Evolutionary conservation across 2,113 vertebrate species (phyloP).

Genomic region (Egretta garzetta): DNA sequence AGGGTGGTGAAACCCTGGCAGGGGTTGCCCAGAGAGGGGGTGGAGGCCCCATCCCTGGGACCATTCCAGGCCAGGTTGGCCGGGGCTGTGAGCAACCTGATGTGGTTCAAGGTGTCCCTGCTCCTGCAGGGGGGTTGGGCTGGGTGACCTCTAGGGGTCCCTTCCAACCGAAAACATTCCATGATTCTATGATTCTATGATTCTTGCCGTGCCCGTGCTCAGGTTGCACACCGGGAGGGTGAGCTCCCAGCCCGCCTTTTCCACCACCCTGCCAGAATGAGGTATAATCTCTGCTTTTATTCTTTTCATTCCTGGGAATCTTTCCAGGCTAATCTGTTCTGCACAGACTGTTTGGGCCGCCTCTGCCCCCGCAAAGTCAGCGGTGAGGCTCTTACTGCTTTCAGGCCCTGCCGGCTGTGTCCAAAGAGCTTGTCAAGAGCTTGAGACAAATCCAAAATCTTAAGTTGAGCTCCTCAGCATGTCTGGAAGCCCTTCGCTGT

Average conservation of each 20-base stretch:
- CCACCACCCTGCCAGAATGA: not conserved
- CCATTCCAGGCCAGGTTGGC: no score
- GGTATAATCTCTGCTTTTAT: not conserved
- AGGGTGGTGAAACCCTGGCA: no score
- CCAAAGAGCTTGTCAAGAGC: constrained; percentile 17
- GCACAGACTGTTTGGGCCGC: not conserved
- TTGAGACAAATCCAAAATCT: constrained; percentile 25
- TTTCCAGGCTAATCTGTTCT: constrained; percentile 30
- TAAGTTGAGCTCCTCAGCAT: not conserved
- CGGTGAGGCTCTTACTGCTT: not conserved
- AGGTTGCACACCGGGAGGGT: not conserved
- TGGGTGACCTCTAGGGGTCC: no score
- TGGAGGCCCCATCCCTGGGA: no score
- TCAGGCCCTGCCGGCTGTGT: not conserved
- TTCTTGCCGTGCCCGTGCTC: not conserved
- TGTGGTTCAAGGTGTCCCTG: no score
- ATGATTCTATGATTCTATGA: no score
- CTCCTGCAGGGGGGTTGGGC: no score
- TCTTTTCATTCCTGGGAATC: not conserved
- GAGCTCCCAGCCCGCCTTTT: not conserved
- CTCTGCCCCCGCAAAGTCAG: not conserved
- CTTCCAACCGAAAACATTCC: no score
- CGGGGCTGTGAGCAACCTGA: no score
- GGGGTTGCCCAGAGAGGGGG: no score
- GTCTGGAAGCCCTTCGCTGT: not conserved